Base-by-base conservation (phyloP, 92 coral and sea anemone species). In the Palythoa heliodiscus region DNA sequence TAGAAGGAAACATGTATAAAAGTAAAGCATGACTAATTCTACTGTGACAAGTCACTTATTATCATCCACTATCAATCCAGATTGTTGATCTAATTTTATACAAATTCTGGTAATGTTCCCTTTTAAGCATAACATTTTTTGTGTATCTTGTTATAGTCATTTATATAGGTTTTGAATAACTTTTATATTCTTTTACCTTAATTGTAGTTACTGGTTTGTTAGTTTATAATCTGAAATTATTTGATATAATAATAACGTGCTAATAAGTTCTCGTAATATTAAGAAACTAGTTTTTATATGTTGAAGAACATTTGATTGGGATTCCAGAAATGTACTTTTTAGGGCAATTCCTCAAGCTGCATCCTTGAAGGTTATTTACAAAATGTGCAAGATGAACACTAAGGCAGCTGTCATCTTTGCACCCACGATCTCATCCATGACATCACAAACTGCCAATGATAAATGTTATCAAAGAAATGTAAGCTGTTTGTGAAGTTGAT, bases 51-150 rank as follows among this genome's bases (percentile, higher is more conserved):
- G 76, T 71, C 76, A 40, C 54, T 40, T 38, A 71, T 71, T 40
- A 71, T 71, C 53, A 39, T 71, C 76, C 76, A 71, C 76, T 39
- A 71, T 39, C 11, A 39, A 71, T 71, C 52, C 53, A 71, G 53
- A n/a, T 40, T 71, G 53, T 39, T 38, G 53, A 71, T 16, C 76
- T 71, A 19, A 71, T 71, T 11, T 71, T 71, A 40, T 53, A 71
- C 76, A 71, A 71, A 71, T 11, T 71, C 24, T 71, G 55, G 13
- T 39, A 38, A 71, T 71, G 11, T 39, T 39, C 54, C 76, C 75
- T 15, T 24, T n/a, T 7, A 71, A 71, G 75, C 13, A 37, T 35
- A 71, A 68, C 72, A 68, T 68, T 68, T 71, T 23, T 66, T 66
- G 9, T 66, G 71, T 66, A 66, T 66, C 37, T 24, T 66, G 71